Percentiles rank a stretch among this genome's conserved stretches.
Evolutionary conservation across 2,888 invertebrate species (phyloP).

Genomic region (Drosophila nigritarsus): DNA sequence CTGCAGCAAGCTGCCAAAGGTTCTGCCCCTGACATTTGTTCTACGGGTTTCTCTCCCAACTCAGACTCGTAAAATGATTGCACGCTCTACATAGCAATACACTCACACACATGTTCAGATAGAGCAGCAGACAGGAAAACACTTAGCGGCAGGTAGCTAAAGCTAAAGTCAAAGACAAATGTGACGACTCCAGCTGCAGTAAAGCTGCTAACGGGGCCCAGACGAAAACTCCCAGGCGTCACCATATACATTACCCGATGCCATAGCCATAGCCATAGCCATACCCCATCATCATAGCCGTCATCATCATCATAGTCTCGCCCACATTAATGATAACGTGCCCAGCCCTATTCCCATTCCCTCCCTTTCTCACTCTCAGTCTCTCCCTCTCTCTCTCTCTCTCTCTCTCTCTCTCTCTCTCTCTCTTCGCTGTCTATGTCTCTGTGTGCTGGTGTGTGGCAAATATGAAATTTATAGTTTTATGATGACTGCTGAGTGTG

Average conservation of each 20-base stretch:
- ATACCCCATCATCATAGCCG: slow-evolving; percentile 51
- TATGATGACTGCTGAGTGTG: slow-evolving; percentile 82
- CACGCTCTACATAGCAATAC: slow-evolving; percentile 71
- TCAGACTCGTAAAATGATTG: slow-evolving; percentile 78
- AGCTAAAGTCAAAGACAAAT: slow-evolving; percentile 62
- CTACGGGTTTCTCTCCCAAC: slow-evolving; percentile 32
- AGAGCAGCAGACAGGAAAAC: slow-evolving; percentile 61
- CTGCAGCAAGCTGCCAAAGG: slow-evolving; percentile 48
- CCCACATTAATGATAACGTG: slow-evolving; percentile 75
- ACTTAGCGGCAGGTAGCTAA: slow-evolving; percentile 76
- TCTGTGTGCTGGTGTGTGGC: slow-evolving; percentile 56
- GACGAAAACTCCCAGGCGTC: slow-evolving; percentile 75
- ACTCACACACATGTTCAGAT: slow-evolving; percentile 23
- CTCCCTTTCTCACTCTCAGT: slow-evolving; percentile 5
- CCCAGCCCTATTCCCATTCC: slow-evolving; percentile 25
- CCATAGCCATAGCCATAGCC: slow-evolving; percentile 25
- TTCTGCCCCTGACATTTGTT: slow-evolving; percentile 73
- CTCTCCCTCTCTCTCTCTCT: background rate
- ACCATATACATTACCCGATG: slow-evolving; percentile 76
- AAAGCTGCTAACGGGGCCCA: slow-evolving; percentile 23
- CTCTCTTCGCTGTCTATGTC: background rate
- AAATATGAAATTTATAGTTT: slow-evolving; percentile 83
- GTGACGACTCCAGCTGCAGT: slow-evolving; percentile 35
- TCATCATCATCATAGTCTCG: slow-evolving; percentile 62
- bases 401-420: background rate